These are phyloP conservation scores for Drosophila pachea DNA, from an alignment of 1,140 invertebrate genomes.

Conservation along the genomic window DNA sequence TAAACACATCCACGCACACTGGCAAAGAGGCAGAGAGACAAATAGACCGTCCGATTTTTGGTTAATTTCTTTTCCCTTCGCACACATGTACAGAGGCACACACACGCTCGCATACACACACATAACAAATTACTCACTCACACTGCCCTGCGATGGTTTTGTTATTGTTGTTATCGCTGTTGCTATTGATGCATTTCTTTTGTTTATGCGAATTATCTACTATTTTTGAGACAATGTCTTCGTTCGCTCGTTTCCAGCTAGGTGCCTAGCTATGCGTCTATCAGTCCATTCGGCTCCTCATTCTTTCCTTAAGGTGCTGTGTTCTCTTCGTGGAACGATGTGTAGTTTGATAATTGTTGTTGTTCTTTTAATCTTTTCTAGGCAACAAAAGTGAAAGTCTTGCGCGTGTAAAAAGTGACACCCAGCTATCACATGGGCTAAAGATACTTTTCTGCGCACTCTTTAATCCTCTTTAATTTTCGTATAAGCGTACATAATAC, in stretches of 20 bases:
- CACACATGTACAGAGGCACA: slow-evolving; percentile 12
- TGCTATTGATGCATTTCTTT: slow-evolving; percentile 30
- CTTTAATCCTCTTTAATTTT: slow-evolving; percentile 1
- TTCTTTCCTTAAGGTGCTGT: slow-evolving; percentile 22
- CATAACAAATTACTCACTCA: slow-evolving; percentile 10
- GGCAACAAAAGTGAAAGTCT: slow-evolving; percentile 51
- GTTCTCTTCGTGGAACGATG: slow-evolving; percentile 30
- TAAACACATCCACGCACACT: slow-evolving; percentile 11
- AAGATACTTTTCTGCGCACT: background rate
- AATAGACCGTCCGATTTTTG: slow-evolving; percentile 18
- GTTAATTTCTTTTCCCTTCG: slow-evolving; percentile 38
- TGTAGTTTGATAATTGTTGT: slow-evolving; percentile 48
- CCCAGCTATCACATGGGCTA: slow-evolving; percentile 12
- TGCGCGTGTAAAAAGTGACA: slow-evolving; percentile 27
- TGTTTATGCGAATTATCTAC: slow-evolving; percentile 31
- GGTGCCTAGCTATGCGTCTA: slow-evolving; percentile 22
- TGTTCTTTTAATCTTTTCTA: slow-evolving; percentile 40
- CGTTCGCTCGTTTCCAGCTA: slow-evolving; percentile 16
- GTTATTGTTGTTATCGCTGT: slow-evolving; percentile 44
- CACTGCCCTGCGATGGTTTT: slow-evolving; percentile 27
- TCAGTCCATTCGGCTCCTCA: slow-evolving; percentile 35
- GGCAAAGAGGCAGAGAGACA: slow-evolving; percentile 14
- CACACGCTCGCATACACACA: slow-evolving; percentile 7
- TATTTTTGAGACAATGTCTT: slow-evolving; percentile 22
- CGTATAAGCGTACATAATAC: slow-evolving; percentile 5